These are phyloP conservation scores for Chitala chitala DNA, from an alignment of 2,113 vertebrate species.

Conservation along the genomic window DNA sequence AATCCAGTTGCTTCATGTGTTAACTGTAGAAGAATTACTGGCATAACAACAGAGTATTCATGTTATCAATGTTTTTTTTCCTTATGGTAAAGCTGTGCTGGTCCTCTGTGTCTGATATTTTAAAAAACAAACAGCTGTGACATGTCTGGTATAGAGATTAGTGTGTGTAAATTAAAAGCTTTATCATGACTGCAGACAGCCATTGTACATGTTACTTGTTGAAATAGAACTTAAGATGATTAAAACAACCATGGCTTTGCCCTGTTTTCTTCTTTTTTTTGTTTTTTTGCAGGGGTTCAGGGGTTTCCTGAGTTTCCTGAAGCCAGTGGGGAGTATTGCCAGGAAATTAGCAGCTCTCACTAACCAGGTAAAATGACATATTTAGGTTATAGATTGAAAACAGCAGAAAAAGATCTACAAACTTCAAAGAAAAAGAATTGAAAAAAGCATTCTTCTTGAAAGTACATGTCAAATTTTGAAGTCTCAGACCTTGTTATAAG, in stretches of 20 bases:
- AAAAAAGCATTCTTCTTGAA: background rate
- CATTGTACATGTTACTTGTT: background rate
- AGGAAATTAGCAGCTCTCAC: constrained; percentile 57
- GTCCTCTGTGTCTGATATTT: no score
- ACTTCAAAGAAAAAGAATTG: background rate
- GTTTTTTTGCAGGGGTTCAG: constrained; percentile 44
- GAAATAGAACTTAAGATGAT: background rate
- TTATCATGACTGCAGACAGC: background rate
- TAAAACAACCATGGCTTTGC: background rate
- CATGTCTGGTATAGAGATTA: background rate
- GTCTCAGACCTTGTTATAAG: no score
- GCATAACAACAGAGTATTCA: no score
- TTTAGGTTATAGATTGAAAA: background rate
- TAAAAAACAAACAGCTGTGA: no score
- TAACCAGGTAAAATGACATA: constrained; percentile 43
- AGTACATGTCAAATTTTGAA: no score
- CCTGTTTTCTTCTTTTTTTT: no score
- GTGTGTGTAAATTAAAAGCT: background rate
- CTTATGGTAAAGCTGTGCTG: no score
- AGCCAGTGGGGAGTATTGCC: constrained; percentile 52
- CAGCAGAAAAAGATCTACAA: background rate
- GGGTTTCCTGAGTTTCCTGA: constrained; percentile 45
- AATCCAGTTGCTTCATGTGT: background rate
- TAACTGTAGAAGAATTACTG: background rate
- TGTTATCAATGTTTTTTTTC: no score